Evolutionary conservation across 2,797 vertebrate genomes (phyloP).

Genomic region (Cossypha caffra): DNA sequence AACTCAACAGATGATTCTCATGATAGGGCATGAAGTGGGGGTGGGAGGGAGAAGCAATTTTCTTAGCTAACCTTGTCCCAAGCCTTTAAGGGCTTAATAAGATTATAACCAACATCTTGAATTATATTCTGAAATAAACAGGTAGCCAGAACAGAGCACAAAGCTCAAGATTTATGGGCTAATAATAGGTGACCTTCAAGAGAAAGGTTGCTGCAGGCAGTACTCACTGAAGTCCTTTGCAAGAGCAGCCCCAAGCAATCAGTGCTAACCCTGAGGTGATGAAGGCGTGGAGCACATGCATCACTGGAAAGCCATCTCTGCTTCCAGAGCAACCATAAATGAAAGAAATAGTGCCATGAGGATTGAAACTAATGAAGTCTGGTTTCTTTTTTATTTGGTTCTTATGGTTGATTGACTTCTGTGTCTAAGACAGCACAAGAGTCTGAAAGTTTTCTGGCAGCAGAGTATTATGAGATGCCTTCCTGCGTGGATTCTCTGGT

Average conservation of each 20-base stretch:
- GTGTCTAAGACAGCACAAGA: neutral
- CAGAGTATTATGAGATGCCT: neutral
- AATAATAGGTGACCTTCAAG: constrained; percentile 48
- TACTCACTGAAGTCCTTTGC: neutral
- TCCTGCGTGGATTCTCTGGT: neutral
- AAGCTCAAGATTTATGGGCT: constrained; percentile 46
- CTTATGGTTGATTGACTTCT: constrained; percentile 19
- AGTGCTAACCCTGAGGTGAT: neutral
- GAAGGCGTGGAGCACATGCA: neutral
- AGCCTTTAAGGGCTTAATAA: constrained; percentile 28
- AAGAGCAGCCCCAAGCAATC: neutral
- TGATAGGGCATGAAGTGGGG: neutral
- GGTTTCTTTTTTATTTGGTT: constrained; percentile 29
- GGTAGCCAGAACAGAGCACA: constrained; percentile 16
- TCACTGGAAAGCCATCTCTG: neutral
- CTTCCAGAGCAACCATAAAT: neutral
- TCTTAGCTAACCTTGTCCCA: constrained; percentile 51
- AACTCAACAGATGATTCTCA: constrained; percentile 14
- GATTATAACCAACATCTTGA: constrained; percentile 57
- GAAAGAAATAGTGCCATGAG: constrained; percentile 21
- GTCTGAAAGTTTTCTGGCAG: constrained; percentile 4
- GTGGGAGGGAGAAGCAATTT: constrained; percentile 53
- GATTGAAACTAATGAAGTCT: constrained; percentile 37
- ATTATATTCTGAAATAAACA: constrained; percentile 66
- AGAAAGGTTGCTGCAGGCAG: constrained; percentile 21